Conservation (phyloP, 1,140 invertebrate species). For the Hyles vespertilio region DNA sequence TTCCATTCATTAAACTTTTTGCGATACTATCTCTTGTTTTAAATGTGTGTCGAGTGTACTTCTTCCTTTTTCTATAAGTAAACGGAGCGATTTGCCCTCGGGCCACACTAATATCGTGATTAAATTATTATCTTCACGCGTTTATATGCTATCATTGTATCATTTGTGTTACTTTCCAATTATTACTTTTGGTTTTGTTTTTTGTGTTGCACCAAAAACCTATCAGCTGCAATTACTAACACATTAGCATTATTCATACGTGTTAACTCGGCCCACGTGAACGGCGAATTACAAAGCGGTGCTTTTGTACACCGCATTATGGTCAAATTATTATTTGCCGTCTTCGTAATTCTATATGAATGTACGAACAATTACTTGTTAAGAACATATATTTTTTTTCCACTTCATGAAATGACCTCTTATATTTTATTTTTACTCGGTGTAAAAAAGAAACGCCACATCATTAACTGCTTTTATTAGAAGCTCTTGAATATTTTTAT, state of each 20-base stretch:
- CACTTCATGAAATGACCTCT: too few species aligned
- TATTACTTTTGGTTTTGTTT: constrained; percentile 2
- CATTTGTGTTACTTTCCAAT: constrained; percentile 39
- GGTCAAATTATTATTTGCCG: too few species aligned
- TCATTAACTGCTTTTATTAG: too few species aligned
- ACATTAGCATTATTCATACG: background rate
- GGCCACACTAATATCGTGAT: constrained; percentile 50
- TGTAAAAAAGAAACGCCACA: too few species aligned
- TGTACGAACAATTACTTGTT: too few species aligned
- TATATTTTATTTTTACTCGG: too few species aligned
- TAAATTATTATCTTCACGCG: constrained; percentile 56
- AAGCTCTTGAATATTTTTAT: too few species aligned
- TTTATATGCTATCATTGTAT: constrained; percentile 47
- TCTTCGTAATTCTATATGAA: too few species aligned
- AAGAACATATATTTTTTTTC: too few species aligned
- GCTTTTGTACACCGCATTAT: too few species aligned
- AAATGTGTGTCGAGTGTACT: constrained; percentile 52
- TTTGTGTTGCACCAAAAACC: constrained; percentile 2
- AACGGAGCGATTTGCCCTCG: constrained; percentile 47
- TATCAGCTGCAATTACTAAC: constrained; percentile 3
- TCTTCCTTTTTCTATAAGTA: constrained; percentile 27
- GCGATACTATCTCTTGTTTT: constrained; percentile 44
- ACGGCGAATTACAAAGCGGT: too few species aligned
- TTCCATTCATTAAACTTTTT: constrained; percentile 61
- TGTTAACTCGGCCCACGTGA: too few species aligned